Conservation (phyloP, 2,113 vertebrate genomes). For the Condylura cristata region DNA sequence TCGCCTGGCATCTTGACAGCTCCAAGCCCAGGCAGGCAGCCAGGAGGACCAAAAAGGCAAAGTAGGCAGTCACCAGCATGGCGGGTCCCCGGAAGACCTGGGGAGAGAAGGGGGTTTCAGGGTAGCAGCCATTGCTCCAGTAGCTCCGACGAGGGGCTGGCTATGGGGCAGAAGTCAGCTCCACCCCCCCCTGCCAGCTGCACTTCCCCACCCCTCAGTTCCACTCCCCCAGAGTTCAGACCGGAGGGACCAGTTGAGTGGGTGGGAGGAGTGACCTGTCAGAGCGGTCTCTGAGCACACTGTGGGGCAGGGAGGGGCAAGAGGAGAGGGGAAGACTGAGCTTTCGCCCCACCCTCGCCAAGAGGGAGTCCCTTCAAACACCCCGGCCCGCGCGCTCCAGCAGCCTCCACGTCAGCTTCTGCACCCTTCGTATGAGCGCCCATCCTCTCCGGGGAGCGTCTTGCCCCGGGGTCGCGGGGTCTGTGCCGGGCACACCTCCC, state of each 20-base stretch:
- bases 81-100: slow-evolving; percentile 70
- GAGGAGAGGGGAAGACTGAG: background rate
- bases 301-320: background rate
- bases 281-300: slow-evolving; percentile 25
- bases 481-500: background rate
- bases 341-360: slow-evolving; percentile 41
- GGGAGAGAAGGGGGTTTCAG: background rate
- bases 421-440: background rate
- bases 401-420: background rate
- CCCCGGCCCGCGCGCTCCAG: too few species aligned
- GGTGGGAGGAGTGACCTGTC: slow-evolving; percentile 55
- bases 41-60: slow-evolving; percentile 88
- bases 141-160: slow-evolving; percentile 16
- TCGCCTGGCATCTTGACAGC: slow-evolving; percentile 89
- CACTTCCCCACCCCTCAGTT: background rate
- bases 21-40: slow-evolving; percentile 89
- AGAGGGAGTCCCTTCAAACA: background rate
- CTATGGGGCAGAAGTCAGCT: slow-evolving; percentile 1
- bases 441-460: background rate
- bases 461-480: background rate
- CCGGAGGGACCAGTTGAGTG: slow-evolving; percentile 52
- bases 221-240: slow-evolving; percentile 42
- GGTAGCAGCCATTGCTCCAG: slow-evolving; percentile 41
- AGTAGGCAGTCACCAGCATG: slow-evolving; percentile 93
- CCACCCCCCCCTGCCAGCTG: background rate